Evolutionary conservation across 2,888 invertebrate genomes (phyloP).

Genomic region (Hyalella azteca): DNA sequence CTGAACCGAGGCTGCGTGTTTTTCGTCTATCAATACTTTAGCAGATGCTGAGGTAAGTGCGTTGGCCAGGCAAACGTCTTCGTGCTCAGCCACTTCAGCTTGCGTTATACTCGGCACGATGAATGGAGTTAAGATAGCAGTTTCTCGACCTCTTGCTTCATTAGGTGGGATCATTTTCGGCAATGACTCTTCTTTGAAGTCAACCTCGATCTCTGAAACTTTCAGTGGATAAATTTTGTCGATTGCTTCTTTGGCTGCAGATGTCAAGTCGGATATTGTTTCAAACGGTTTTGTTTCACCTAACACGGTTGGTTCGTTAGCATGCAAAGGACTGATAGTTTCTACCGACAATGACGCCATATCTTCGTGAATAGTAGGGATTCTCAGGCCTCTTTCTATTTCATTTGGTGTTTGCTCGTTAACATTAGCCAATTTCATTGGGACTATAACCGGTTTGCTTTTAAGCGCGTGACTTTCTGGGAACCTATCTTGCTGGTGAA

Average conservation of each 20-base stretch:
- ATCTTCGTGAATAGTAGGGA: not conserved
- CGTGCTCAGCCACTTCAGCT: not conserved
- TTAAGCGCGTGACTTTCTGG: slow-evolving; percentile 38
- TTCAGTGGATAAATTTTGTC: slow-evolving; percentile 1
- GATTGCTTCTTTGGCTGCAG: not conserved
- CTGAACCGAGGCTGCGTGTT: not conserved
- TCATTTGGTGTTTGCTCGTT: slow-evolving; percentile 64
- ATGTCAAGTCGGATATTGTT: slow-evolving; percentile 3
- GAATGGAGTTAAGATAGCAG: not conserved
- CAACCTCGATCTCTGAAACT: not conserved
- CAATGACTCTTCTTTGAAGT: not conserved
- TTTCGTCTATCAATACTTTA: not conserved
- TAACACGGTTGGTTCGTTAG: slow-evolving; percentile 1
- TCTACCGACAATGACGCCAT: not conserved
- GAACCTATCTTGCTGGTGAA: slow-evolving; percentile 58
- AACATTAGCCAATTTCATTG: slow-evolving; percentile 61
- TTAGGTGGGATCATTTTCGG: not conserved
- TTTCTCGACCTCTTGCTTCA: not conserved
- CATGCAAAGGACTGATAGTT: not conserved
- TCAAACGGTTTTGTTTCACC: not conserved
- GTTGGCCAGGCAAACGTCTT: not conserved
- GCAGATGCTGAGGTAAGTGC: not conserved
- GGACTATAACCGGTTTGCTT: slow-evolving; percentile 55
- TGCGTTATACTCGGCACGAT: not conserved
- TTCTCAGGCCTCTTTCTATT: slow-evolving; percentile 61